A percentile compares a stretch with the other conserved stretches of the same genome.
phyloP scores from a whole-genome alignment of 2,888 invertebrate genomes.

The Falcaria lacertinaria region DNA sequence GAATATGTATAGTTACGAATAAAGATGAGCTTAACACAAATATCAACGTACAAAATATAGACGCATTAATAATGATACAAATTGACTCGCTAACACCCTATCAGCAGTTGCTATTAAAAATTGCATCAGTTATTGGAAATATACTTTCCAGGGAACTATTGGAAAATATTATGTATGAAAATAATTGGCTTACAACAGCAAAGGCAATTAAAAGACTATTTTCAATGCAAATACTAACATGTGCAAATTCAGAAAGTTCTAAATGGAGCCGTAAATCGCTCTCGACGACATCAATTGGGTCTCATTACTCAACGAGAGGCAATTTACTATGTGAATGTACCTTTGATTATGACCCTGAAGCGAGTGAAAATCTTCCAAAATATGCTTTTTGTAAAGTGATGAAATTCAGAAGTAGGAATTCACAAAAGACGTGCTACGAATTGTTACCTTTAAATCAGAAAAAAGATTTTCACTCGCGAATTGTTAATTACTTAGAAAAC shows the following conservation, averaged over 20 bases:
- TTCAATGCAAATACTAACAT: constrained; percentile 74
- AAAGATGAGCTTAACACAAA: constrained; percentile 56
- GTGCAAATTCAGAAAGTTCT: constrained; percentile 54
- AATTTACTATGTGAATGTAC: constrained; percentile 54
- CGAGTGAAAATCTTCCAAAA: constrained; percentile 56
- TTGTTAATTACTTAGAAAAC: constrained; percentile 70
- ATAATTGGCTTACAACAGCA: constrained; percentile 62
- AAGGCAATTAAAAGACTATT: constrained; percentile 78
- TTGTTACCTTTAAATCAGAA: constrained; percentile 75
- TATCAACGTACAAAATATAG: constrained; percentile 60
- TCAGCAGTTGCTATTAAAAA: constrained; percentile 81
- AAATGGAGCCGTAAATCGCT: constrained; percentile 27
- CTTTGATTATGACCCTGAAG: constrained; percentile 56
- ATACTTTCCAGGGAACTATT: constrained; percentile 74
- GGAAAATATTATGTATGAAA: constrained; percentile 76
- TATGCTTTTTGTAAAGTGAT: constrained; percentile 80
- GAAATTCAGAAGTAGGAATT: constrained; percentile 73
- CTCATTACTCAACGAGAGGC: constrained; percentile 16
- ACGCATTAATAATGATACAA: constrained; percentile 73
- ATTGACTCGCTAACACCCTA: constrained; percentile 79
- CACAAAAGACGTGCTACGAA: constrained; percentile 76
- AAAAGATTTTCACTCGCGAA: constrained; percentile 75
- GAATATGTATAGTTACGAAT: constrained; percentile 53
- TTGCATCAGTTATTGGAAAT: constrained; percentile 79
- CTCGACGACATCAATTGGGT: constrained; percentile 19